Conservation (phyloP, 2,113 vertebrate genomes). For the Zosterops pallidus region DNA sequence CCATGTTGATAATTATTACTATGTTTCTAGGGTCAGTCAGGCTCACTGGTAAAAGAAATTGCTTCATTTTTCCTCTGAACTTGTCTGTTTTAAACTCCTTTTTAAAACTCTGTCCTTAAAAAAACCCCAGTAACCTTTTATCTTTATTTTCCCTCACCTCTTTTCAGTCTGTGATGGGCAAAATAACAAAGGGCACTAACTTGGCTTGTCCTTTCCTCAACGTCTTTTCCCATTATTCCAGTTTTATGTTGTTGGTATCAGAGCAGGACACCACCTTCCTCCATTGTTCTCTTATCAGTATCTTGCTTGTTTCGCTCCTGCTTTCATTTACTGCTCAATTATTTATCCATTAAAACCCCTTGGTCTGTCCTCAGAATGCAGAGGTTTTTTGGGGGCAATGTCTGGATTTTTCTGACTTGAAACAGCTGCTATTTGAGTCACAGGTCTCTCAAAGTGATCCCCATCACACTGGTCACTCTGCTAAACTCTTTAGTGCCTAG, state of each 20-base stretch:
- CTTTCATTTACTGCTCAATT: background rate
- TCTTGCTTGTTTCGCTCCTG: background rate
- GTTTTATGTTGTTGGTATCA: background rate
- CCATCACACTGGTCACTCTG: background rate
- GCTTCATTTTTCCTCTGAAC: background rate
- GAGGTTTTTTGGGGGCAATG: background rate
- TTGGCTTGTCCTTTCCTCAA: background rate
- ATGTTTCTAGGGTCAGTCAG: background rate
- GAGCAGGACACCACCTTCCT: background rate
- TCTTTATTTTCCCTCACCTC: no score
- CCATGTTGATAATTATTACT: background rate
- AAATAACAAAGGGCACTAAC: background rate
- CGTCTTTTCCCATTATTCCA: background rate
- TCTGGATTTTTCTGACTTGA: background rate
- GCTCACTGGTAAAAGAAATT: background rate
- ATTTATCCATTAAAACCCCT: background rate
- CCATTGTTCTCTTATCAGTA: background rate
- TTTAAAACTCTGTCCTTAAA: background rate
- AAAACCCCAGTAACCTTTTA: background rate
- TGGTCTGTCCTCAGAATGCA: background rate
- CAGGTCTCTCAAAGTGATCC: background rate
- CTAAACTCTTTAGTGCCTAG: background rate
- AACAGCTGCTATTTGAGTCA: rapidly evolving
- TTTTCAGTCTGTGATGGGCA: background rate
- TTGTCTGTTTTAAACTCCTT: background rate